Evolutionary conservation across 1,140 invertebrate genomes (phyloP).

Genomic region (Drosophila pruinosa): DNA sequence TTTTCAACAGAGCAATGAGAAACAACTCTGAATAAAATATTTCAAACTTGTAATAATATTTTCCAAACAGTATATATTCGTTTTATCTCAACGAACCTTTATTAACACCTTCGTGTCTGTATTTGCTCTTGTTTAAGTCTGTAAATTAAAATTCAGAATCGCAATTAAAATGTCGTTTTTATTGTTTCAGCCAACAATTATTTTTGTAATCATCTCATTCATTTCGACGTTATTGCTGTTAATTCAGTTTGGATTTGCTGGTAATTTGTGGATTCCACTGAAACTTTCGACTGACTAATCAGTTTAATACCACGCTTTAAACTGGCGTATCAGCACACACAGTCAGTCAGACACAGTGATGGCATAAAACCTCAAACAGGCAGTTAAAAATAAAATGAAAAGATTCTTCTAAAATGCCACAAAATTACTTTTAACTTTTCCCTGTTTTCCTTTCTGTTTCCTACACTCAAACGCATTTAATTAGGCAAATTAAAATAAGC

Average conservation of each 20-base stretch:
- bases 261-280: neutral
- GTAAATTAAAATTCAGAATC: neutral
- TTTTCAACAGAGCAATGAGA: too few relatives aligned
- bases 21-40: too few relatives aligned
- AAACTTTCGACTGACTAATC: conserved; percentile 25
- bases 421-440: conserved; percentile 35
- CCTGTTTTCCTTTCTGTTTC: neutral
- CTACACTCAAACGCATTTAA: conserved; percentile 21
- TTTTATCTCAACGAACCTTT: too few relatives aligned
- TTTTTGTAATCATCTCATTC: neutral
- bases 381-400: conserved; percentile 18
- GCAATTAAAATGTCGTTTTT: conserved; percentile 18
- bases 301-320: conserved; percentile 43
- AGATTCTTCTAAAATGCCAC: conserved; percentile 21
- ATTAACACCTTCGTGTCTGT: too few relatives aligned
- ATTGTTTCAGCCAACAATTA: neutral
- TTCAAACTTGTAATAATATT: too few relatives aligned
- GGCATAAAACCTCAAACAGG: conserved; percentile 5
- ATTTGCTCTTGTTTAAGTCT: too few relatives aligned
- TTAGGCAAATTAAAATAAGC: conserved; percentile 43
- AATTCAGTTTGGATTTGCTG: conserved; percentile 22
- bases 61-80: too few relatives aligned
- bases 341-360: neutral
- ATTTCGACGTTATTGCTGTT: neutral
- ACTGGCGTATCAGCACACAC: conserved; percentile 27